phyloP scores from a whole-genome alignment of 1,140 invertebrate species.

The Lineus longissimus region DNA sequence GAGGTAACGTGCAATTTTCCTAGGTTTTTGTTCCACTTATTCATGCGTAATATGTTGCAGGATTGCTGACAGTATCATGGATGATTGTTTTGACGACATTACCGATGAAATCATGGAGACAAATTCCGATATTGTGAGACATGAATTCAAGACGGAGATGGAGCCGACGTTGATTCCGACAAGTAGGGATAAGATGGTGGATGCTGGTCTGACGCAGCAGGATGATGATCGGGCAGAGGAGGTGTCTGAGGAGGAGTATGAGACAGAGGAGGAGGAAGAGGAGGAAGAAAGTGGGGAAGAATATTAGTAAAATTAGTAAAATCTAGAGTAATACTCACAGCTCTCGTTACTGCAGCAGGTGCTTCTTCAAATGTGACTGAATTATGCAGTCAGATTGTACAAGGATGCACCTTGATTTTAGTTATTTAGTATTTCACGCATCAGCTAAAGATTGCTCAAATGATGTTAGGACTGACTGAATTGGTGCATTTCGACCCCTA shows the following conservation, averaged over 20 bases:
- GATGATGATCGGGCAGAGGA: slow-evolving; percentile 5
- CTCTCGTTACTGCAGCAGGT: too few species aligned
- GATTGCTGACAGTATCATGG: slow-evolving; percentile 33
- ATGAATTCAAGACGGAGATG: slow-evolving; percentile 40
- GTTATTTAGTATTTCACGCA: too few species aligned
- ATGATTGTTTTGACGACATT: slow-evolving; percentile 34
- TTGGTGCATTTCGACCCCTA: too few species aligned
- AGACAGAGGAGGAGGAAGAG: slow-evolving; percentile 29
- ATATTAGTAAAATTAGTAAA: too few species aligned
- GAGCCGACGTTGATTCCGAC: slow-evolving; percentile 22
- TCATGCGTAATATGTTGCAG: slow-evolving; percentile 22
- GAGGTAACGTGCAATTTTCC: not conserved
- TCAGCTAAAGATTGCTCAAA: too few species aligned
- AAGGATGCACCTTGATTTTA: too few species aligned
- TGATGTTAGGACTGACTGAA: too few species aligned
- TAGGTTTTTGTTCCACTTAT: not conserved
- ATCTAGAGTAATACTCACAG: too few species aligned
- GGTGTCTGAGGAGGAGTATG: slow-evolving; percentile 12
- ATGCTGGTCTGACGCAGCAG: slow-evolving; percentile 8
- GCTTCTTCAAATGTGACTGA: too few species aligned
- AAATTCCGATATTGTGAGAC: slow-evolving; percentile 36
- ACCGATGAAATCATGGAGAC: slow-evolving; percentile 32
- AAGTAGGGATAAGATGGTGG: slow-evolving; percentile 10
- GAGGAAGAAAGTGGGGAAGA: slow-evolving; percentile 19
- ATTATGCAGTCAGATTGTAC: too few species aligned